Evolutionary conservation across 2,888 invertebrate species (phyloP), one percentile per base, ranked within the genome.

Genomic region (Amphipyra berbera): DNA sequence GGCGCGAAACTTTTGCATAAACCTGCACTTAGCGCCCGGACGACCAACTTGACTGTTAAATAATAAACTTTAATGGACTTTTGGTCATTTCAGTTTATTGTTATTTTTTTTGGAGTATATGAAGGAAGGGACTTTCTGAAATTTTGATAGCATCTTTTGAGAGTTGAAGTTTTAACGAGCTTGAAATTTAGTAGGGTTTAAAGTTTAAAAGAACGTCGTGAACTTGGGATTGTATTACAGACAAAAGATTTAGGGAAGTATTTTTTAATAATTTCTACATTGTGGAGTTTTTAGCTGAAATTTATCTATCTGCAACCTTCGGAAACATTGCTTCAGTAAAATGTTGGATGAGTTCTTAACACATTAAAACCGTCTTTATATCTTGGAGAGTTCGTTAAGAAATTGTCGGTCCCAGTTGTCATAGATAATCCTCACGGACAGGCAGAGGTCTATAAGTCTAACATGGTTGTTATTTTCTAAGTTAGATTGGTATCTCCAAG

Each of bases 1-100:
- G 74, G 64, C 68, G 58, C 65, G 80, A 42, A 79, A 86, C 80
- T 85, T 84, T 68, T 74, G 73, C 75, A 78, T 83, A 81, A 85
- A 84, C 79, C 78, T 82, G 83, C 80, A 82, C 82, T 85, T 82
- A 83, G 71, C 72, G 52, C 64, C 61, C 68, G 40, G 68, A 66
- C 76, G 74, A 61, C 69, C 55, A 70, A 78, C 73, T 78, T 76
- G 62, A 74, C 79, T 79, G 69, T 81, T 85, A 82, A 82, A 83
- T 82, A 81, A 83, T 85, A 78, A 81, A 82, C 78, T 82, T 80
- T 78, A 82, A 79, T 79, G 76, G 79, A 71, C 73, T 79, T 68
- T 68, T 74, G 73, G 72, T 72, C 75, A 80, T 80, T 78, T 21
- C 61, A 68, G 46, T 70, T 78, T 73, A 77, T 67, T 77, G 80